phyloP scores from a whole-genome alignment of 2,113 vertebrate species.

The Melanostigma gelatinosum region DNA sequence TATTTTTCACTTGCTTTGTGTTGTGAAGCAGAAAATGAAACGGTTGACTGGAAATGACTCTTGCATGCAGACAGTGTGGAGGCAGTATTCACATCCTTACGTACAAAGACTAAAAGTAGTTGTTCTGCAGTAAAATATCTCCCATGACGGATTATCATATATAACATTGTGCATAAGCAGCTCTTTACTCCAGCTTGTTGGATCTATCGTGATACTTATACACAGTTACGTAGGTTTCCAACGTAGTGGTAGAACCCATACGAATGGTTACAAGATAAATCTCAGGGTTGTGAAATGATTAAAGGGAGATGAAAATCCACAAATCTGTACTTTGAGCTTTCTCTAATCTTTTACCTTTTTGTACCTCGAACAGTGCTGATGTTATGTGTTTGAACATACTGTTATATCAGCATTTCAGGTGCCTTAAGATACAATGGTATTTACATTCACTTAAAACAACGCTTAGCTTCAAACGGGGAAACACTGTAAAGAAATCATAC shows the following conservation, averaged over 20 bases:
- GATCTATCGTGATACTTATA: neutral
- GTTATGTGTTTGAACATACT: neutral
- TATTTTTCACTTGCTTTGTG: neutral
- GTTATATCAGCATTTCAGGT: neutral
- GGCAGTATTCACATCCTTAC: neutral
- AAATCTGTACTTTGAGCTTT: neutral
- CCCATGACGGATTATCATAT: neutral
- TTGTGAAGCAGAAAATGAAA: neutral
- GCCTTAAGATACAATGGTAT: conserved; percentile 21
- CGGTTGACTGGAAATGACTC: neutral
- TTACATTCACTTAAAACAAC: conserved; percentile 16
- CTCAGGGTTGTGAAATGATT: neutral
- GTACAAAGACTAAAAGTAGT: neutral
- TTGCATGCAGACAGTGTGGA: neutral
- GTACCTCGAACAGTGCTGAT: neutral
- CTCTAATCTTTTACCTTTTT: neutral
- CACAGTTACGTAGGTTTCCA: neutral
- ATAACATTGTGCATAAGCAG: neutral
- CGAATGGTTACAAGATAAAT: neutral
- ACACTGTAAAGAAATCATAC: conserved; percentile 43
- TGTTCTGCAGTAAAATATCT: neutral
- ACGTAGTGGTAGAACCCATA: neutral
- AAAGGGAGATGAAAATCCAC: neutral
- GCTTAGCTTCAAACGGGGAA: neutral
- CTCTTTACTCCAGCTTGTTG: neutral